Conservation (phyloP, 37 sponge, comb jelly and placozoan species). For the Petrosia ficiformis region DNA sequence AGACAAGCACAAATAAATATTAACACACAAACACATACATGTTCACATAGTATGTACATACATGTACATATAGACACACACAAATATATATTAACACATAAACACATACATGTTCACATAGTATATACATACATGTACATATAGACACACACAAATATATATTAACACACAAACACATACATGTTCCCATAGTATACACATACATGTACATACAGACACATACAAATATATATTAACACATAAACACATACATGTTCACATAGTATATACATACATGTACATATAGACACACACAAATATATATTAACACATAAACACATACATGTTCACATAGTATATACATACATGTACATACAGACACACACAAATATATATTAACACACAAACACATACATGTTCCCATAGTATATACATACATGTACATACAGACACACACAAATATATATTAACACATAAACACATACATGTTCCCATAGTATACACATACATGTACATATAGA, state of each 20-base stretch:
- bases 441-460: too few relatives aligned
- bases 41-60: background rate
- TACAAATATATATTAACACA: background rate
- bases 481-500: background rate
- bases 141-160: too few relatives aligned
- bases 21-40: too few relatives aligned
- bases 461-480: background rate
- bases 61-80: background rate
- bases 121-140: background rate
- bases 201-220: background rate
- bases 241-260: background rate
- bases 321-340: background rate
- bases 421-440: slow-evolving; percentile 21
- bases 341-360: background rate
- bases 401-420: background rate
- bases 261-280: background rate
- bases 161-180: too few relatives aligned
- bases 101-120: background rate
- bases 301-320: too few relatives aligned
- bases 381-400: background rate
- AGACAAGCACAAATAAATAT: too few relatives aligned
- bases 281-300: slow-evolving; percentile 26
- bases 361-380: background rate
- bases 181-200: background rate
- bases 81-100: background rate